Conservation (phyloP, 2,113 vertebrate species). For the Nycticorax nycticorax region DNA sequence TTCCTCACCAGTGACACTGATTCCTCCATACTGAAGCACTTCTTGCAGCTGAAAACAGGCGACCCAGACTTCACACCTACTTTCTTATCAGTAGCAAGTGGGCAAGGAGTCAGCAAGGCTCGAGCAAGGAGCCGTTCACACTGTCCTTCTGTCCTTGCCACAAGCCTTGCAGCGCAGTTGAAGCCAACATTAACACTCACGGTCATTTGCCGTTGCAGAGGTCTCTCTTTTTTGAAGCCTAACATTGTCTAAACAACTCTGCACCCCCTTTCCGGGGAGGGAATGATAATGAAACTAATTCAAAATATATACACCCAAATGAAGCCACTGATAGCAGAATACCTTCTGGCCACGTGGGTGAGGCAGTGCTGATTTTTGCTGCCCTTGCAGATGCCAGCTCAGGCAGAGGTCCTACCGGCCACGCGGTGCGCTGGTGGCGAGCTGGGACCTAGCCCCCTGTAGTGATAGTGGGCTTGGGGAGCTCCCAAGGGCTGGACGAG, state of each 20-base stretch:
- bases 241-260: not conserved
- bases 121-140: rapidly evolving
- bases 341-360: not conserved
- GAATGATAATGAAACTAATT: not conserved
- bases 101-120: not conserved
- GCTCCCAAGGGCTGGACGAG: not conserved
- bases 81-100: not conserved
- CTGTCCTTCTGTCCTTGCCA: not conserved
- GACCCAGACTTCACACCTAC: not conserved
- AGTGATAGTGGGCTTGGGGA: not conserved
- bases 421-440: rapidly evolving
- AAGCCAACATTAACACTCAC: not conserved
- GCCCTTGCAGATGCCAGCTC: not conserved
- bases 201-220: rapidly evolving
- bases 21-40: not conserved
- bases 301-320: not conserved
- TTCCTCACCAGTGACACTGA: not conserved
- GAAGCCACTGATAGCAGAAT: not conserved
- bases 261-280: not conserved
- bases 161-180: rapidly evolving
- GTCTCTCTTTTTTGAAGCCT: not conserved
- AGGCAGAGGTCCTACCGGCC: rapidly evolving
- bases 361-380: not conserved
- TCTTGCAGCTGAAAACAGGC: not conserved
- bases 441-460: not conserved